Conservation (phyloP, 2,797 vertebrate species). For the Denticeps clupeoides region DNA sequence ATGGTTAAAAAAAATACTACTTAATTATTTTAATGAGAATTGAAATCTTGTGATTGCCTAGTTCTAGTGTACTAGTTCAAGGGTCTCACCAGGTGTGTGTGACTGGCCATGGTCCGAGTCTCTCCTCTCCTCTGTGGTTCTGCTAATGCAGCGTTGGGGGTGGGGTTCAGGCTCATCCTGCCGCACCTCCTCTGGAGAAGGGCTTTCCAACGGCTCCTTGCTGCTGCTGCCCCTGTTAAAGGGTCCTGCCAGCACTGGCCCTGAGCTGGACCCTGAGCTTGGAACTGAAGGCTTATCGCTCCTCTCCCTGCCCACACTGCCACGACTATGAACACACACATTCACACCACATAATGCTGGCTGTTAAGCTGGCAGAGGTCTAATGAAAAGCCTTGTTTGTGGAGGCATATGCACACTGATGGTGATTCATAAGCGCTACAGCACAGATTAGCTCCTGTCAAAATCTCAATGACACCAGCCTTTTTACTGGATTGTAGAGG, state of each 20-base stretch:
- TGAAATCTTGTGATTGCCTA: too few relatives aligned
- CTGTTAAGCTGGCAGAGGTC: too few relatives aligned
- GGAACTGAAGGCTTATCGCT: conserved; percentile 63
- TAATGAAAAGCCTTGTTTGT: too few relatives aligned
- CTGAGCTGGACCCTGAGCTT: conserved; percentile 26
- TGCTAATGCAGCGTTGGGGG: conserved; percentile 49
- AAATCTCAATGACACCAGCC: too few relatives aligned
- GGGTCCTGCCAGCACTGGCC: conserved; percentile 56
- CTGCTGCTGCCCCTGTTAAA: conserved; percentile 67
- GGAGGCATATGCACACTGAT: too few relatives aligned
- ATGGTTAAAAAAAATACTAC: too few relatives aligned
- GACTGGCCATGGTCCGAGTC: conserved; percentile 55
- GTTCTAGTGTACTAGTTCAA: background rate
- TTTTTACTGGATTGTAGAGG: too few relatives aligned
- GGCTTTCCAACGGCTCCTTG: conserved; percentile 76
- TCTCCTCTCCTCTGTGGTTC: conserved; percentile 68
- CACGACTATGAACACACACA: conserved; percentile 42
- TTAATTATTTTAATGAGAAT: too few relatives aligned
- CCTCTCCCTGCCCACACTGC: conserved; percentile 72
- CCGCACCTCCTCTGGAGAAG: conserved; percentile 63
- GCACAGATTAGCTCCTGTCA: too few relatives aligned
- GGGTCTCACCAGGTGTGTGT: conserved; percentile 54
- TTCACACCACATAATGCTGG: too few relatives aligned
- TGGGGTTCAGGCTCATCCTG: conserved; percentile 69
- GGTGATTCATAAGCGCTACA: too few relatives aligned